Conservation (phyloP, 2,113 vertebrate species). For the Platysternon megacephalum region DNA sequence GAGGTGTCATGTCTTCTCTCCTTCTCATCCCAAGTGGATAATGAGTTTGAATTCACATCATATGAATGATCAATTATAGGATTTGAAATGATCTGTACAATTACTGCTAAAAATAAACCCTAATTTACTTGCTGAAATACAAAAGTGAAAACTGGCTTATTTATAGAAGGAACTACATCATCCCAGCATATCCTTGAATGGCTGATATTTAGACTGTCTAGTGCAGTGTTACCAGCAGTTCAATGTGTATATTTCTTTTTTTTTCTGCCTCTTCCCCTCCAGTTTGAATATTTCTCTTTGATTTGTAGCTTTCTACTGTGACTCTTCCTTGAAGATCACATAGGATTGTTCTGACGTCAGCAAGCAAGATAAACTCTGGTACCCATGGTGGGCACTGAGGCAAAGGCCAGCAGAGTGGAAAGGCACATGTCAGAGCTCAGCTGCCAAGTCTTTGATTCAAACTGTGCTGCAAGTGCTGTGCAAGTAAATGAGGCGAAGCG, state of each 20-base stretch:
- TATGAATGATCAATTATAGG: background rate
- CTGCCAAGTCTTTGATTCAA: background rate
- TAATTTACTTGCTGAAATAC: background rate
- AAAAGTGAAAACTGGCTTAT: fast-evolving
- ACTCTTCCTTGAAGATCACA: background rate
- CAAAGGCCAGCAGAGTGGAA: fast-evolving
- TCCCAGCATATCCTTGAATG: fast-evolving
- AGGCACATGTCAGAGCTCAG: background rate
- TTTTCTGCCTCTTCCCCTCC: background rate
- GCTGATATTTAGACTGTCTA: background rate
- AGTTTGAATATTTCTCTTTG: background rate
- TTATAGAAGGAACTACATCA: background rate
- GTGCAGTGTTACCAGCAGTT: background rate
- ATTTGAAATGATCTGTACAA: background rate
- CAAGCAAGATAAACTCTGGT: background rate
- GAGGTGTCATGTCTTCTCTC: background rate
- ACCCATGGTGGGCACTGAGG: fast-evolving
- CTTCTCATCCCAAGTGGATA: background rate
- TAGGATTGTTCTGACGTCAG: background rate
- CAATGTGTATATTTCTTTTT: background rate
- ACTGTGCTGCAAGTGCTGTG: fast-evolving
- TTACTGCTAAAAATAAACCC: constrained; percentile 41
- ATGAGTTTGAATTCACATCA: background rate
- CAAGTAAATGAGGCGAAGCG: background rate
- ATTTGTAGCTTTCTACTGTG: background rate